Conservation (phyloP, 1,140 invertebrate species). For the Lordiphosa stackelbergi region DNA sequence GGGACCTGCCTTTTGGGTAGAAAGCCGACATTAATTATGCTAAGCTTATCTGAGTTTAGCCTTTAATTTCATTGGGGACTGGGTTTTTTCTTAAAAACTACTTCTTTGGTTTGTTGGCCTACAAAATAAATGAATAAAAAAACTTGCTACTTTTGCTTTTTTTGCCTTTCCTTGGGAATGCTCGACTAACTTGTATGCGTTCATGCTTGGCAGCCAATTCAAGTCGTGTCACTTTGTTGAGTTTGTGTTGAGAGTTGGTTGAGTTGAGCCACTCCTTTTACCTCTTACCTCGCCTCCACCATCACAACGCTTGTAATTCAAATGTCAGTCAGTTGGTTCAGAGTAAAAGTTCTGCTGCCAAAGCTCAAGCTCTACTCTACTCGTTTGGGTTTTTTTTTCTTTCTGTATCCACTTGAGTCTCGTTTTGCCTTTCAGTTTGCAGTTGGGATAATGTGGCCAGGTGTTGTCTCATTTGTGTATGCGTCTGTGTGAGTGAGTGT, state of each 20-base stretch:
- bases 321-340: conserved; percentile 55
- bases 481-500: conserved; percentile 22
- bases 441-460: conserved; percentile 37
- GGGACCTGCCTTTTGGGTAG: conserved; percentile 2
- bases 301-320: conserved; percentile 57
- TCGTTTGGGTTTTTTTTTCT: background rate
- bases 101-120: conserved; percentile 39
- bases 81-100: conserved; percentile 18
- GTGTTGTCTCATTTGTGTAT: conserved; percentile 53
- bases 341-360: conserved; percentile 49
- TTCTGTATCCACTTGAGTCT: conserved; percentile 31
- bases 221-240: conserved; percentile 72
- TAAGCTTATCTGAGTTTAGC: conserved; percentile 18
- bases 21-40: conserved; percentile 2
- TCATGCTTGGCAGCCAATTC: conserved; percentile 73
- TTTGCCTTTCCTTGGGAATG: conserved; percentile 41
- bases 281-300: background rate
- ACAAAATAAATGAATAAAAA: conserved; percentile 52
- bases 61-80: conserved; percentile 57
- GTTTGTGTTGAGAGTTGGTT: conserved; percentile 71
- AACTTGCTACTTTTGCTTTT: conserved; percentile 21
- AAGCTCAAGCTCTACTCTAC: conserved; percentile 6
- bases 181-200: conserved; percentile 65
- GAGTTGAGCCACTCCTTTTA: conserved; percentile 21
- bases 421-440: conserved; percentile 20